Evolutionary conservation across 2,888 invertebrate species (phyloP).

Genomic region (Gari tellinella): DNA sequence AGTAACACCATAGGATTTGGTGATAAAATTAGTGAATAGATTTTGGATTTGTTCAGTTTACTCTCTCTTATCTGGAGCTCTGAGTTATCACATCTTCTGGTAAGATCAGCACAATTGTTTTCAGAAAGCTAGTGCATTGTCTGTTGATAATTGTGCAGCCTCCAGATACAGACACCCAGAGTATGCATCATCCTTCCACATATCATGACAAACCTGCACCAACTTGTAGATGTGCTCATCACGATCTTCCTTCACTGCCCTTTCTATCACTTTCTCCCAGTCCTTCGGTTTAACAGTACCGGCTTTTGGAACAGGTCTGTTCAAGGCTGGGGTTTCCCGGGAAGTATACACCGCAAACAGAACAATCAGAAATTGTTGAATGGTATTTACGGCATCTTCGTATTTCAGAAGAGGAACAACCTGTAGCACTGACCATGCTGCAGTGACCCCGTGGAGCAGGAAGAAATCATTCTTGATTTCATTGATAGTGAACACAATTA

Average conservation of each 20-base stretch:
- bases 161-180: constrained; percentile 24
- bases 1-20: no score
- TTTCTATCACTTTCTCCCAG: constrained; percentile 38
- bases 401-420: constrained; percentile 33
- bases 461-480: constrained; percentile 51
- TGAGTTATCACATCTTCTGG: no score
- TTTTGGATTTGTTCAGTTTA: no score
- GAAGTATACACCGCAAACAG: constrained; percentile 43
- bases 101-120: no score
- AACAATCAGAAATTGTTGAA: constrained; percentile 38
- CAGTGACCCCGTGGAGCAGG: constrained; percentile 57
- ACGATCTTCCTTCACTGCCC: constrained; percentile 17
- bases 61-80: no score
- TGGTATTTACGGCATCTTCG: constrained; percentile 28
- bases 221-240: constrained; percentile 60
- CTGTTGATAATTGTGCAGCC: no score
- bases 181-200: constrained; percentile 27
- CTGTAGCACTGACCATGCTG: constrained; percentile 42
- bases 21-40: no score
- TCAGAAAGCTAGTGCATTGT: no score
- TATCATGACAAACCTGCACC: constrained; percentile 52
- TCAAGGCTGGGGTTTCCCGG: constrained; percentile 33
- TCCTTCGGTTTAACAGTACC: constrained; percentile 1
- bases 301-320: background rate
- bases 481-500: constrained; percentile 37